Percentiles rank a stretch among this genome's conserved stretches.
phyloP scores from a whole-genome alignment of 2,113 vertebrate species.

The Macroglossus sobrinus region DNA sequence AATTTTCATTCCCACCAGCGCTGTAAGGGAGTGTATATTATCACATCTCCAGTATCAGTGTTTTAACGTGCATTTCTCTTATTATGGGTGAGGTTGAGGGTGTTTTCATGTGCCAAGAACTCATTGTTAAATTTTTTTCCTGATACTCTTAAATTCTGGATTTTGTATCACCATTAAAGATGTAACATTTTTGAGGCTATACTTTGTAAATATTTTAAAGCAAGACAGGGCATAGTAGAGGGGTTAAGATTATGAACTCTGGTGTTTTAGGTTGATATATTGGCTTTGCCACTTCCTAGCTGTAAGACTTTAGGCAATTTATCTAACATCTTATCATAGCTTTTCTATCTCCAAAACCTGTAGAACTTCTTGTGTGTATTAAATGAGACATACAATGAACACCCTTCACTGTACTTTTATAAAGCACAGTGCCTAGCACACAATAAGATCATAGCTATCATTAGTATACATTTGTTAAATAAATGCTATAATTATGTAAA shows the following conservation, averaged over 20 bases:
- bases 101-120: neutral
- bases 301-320: neutral
- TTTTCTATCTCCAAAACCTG: neutral
- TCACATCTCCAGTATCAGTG: neutral
- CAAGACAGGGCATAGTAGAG: neutral
- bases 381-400: neutral
- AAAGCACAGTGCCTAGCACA: neutral
- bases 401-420: neutral
- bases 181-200: neutral
- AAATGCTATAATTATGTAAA: neutral
- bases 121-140: neutral
- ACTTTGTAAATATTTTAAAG: neutral
- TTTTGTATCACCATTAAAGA: constrained; percentile 2
- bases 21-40: neutral
- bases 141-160: neutral
- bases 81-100: neutral
- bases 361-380: neutral
- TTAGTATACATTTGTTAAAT: neutral
- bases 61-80: constrained; percentile 20
- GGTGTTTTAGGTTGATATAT: neutral
- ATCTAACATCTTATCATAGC: neutral
- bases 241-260: neutral
- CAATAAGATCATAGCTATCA: neutral
- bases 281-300: neutral
- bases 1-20: neutral